phyloP scores from a whole-genome alignment of 2,113 vertebrate genomes.

The Mastomys coucha region DNA sequence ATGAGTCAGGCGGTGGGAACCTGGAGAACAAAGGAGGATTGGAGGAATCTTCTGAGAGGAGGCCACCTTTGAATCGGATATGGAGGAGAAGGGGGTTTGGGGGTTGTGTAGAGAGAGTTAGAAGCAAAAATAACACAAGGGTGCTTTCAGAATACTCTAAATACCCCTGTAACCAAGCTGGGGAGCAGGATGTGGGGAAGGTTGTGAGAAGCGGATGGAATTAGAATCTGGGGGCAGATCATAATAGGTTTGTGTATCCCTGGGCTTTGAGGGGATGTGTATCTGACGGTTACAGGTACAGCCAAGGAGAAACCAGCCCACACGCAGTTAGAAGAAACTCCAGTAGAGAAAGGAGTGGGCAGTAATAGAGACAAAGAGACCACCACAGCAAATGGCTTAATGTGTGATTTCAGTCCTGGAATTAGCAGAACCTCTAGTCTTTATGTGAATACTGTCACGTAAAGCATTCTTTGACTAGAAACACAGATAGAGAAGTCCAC shows the following conservation, averaged over 20 bases:
- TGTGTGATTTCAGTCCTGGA: neutral
- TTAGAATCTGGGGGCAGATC: neutral
- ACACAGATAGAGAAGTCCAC: neutral
- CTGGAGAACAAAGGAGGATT: neutral
- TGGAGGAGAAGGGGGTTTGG: neutral
- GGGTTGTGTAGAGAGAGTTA: neutral
- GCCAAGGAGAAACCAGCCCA: neutral
- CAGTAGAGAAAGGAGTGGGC: neutral
- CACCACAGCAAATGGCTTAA: fast-evolving
- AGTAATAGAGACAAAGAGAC: neutral
- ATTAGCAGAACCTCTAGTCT: neutral
- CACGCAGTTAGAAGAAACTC: neutral
- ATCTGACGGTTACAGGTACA: neutral
- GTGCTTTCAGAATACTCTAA: neutral
- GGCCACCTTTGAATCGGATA: neutral
- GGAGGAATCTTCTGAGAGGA: neutral
- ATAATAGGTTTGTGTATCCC: neutral
- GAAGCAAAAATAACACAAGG: neutral
- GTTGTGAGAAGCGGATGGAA: neutral
- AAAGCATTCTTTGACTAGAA: neutral
- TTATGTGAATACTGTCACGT: neutral
- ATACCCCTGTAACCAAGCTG: neutral
- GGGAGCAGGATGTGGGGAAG: neutral
- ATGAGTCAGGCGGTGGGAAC: neutral
- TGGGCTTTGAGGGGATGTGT: neutral